phyloP scores from a whole-genome alignment of 2,888 invertebrate species.

The Arenicola marina region DNA sequence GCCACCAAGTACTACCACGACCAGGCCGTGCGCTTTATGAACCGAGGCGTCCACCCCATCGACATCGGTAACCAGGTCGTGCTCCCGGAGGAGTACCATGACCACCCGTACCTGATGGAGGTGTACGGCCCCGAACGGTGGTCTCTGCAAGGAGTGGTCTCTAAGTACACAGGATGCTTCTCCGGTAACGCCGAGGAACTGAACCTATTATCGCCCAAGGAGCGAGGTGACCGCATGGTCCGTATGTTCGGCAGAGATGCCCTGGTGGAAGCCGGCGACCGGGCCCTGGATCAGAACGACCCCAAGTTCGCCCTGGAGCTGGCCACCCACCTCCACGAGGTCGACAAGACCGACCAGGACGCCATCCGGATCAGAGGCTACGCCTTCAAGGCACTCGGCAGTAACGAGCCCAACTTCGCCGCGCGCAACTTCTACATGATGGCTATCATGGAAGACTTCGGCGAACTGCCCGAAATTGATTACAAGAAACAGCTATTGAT shows the following conservation, averaged over 20 bases:
- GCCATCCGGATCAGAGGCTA: conserved; percentile 11
- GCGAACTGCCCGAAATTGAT: too few species aligned
- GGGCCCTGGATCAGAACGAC: conserved; percentile 37
- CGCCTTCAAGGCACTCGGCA: conserved; percentile 16
- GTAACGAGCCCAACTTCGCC: conserved; percentile 40
- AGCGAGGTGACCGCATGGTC: conserved; percentile 41
- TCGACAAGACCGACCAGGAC: conserved; percentile 3
- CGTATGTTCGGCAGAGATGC: conserved; percentile 25
- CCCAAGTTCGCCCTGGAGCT: conserved; percentile 48
- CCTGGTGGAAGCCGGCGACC: conserved; percentile 24
- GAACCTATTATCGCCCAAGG: conserved; percentile 16
- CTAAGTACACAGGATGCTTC: conserved; percentile 32
- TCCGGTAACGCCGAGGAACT: conserved; percentile 30
- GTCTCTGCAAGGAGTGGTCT: conserved; percentile 34
- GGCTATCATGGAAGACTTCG: conserved; percentile 30
- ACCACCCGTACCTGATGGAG: conserved; percentile 42
- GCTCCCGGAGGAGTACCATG: conserved; percentile 37
- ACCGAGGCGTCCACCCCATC: conserved; percentile 44
- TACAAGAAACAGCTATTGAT: too few species aligned
- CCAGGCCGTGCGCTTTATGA: conserved; percentile 48
- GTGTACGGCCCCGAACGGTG: conserved; percentile 53
- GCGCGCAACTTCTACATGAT: conserved; percentile 49
- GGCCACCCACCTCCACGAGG: conserved; percentile 32
- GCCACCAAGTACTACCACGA: conserved; percentile 52
- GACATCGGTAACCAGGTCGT: conserved; percentile 42